These are phyloP conservation scores for Leptura quadrifasciata DNA, from an alignment of 2,888 invertebrate species.

Conservation along the genomic window DNA sequence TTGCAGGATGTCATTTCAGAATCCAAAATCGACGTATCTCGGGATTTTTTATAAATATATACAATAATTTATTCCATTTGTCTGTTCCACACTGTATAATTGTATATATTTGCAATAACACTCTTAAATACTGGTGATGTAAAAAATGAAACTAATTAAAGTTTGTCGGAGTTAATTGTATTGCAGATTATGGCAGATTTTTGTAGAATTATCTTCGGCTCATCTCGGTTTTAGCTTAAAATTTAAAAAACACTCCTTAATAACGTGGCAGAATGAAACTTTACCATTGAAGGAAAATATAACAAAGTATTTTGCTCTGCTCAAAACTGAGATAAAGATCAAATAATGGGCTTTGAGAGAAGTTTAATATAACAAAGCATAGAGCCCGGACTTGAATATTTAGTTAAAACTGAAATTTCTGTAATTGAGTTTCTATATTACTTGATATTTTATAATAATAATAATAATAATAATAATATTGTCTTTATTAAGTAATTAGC, in stretches of 20 bases:
- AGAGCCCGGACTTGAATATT: conserved; percentile 20
- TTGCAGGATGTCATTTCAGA: too few relatives aligned
- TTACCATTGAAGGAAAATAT: conserved; percentile 22
- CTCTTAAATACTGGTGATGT: not conserved
- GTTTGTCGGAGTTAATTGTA: not conserved
- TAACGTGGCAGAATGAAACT: not conserved
- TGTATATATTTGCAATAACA: too few relatives aligned
- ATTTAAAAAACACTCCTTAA: conserved; percentile 16
- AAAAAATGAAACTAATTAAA: not conserved
- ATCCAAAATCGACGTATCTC: too few relatives aligned
- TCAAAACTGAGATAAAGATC: conserved; percentile 35
- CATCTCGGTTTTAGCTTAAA: conserved; percentile 11
- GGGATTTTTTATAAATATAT: too few relatives aligned
- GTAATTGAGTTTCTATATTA: conserved; percentile 36
- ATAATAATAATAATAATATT: too few relatives aligned
- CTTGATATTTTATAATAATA: conserved; percentile 36
- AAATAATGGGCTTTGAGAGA: conserved; percentile 32
- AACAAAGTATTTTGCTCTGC: conserved; percentile 29
- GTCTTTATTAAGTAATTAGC: too few relatives aligned
- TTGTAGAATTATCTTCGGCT: conserved; percentile 2
- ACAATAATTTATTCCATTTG: too few relatives aligned
- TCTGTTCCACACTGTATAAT: too few relatives aligned
- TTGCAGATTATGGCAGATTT: not conserved
- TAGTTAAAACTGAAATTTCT: conserved; percentile 37
- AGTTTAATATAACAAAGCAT: conserved; percentile 36